Conservation (phyloP, 2,113 vertebrate genomes). For the Triplophysa dalaica region DNA sequence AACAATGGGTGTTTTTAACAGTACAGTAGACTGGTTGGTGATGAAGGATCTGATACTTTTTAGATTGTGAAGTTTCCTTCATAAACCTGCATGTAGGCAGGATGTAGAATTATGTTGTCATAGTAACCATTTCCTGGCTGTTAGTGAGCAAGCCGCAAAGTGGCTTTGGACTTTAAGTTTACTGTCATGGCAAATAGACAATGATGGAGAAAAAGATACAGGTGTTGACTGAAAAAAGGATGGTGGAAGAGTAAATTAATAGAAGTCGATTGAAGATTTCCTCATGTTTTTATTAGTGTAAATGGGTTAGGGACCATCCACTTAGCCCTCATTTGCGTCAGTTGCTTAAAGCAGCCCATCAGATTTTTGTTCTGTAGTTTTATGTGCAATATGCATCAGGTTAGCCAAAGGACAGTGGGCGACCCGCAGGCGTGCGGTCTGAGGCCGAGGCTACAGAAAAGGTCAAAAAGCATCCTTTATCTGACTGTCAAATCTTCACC, state of each 20-base stretch:
- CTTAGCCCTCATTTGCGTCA: too few species aligned
- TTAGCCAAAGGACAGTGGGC: too few species aligned
- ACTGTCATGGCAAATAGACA: not conserved
- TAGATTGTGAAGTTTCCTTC: slow-evolving; percentile 7
- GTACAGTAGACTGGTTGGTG: not conserved
- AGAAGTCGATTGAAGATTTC: too few species aligned
- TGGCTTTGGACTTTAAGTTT: slow-evolving; percentile 18
- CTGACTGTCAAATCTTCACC: not conserved
- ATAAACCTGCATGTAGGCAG: slow-evolving; percentile 50
- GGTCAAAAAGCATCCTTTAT: not conserved
- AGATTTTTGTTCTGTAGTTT: too few species aligned
- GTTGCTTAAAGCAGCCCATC: too few species aligned
- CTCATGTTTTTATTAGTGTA: too few species aligned
- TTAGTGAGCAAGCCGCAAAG: slow-evolving; percentile 29
- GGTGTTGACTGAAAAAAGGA: too few species aligned
- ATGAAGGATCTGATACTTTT: not conserved
- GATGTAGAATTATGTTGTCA: slow-evolving; percentile 61
- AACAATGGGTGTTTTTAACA: not conserved
- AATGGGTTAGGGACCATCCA: too few species aligned
- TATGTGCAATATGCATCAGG: too few species aligned
- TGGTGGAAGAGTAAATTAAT: too few species aligned
- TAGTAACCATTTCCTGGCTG: slow-evolving; percentile 66
- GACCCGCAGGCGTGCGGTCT: too few species aligned
- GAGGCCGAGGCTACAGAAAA: too few species aligned
- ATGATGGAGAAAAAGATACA: not conserved